phyloP scores from a whole-genome alignment of 2,797 vertebrate species.

The Malurus leucopterus region DNA sequence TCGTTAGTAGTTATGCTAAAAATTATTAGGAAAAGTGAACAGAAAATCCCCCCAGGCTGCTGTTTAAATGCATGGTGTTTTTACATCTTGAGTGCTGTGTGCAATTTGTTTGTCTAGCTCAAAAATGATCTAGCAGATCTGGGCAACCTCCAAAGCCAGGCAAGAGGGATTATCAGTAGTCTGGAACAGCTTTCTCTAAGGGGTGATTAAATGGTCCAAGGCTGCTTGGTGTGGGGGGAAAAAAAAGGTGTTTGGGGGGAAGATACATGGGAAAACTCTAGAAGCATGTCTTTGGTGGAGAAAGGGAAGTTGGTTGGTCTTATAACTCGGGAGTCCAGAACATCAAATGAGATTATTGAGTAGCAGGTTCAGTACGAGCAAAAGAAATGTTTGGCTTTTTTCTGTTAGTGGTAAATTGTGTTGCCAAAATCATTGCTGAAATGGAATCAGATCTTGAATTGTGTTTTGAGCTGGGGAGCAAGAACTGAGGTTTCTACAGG shows the following conservation, averaged over 20 bases:
- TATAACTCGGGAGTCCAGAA: neutral
- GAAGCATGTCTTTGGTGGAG: neutral
- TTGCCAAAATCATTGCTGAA: neutral
- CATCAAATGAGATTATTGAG: neutral
- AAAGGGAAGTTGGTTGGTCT: neutral
- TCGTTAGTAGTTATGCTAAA: slow-evolving; percentile 18
- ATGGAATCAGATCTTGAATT: neutral
- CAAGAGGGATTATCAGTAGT: slow-evolving; percentile 4
- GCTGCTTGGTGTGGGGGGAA: neutral
- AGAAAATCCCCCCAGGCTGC: slow-evolving; percentile 14
- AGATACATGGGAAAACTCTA: neutral
- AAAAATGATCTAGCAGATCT: slow-evolving; percentile 1
- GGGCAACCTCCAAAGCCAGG: neutral
- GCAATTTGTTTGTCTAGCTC: slow-evolving; percentile 12
- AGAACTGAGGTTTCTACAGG: neutral
- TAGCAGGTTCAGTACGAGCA: neutral
- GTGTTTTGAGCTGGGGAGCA: neutral
- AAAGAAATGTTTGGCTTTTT: neutral
- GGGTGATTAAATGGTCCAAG: neutral
- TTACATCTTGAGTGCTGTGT: neutral
- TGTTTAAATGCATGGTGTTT: slow-evolving; percentile 16
- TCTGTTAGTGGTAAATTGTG: neutral
- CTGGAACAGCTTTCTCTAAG: neutral
- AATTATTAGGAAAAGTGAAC: slow-evolving; percentile 32
- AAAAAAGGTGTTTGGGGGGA: neutral